Evolutionary conservation across 2,113 vertebrate genomes (phyloP).

Genomic region (Podilymbus podiceps): DNA sequence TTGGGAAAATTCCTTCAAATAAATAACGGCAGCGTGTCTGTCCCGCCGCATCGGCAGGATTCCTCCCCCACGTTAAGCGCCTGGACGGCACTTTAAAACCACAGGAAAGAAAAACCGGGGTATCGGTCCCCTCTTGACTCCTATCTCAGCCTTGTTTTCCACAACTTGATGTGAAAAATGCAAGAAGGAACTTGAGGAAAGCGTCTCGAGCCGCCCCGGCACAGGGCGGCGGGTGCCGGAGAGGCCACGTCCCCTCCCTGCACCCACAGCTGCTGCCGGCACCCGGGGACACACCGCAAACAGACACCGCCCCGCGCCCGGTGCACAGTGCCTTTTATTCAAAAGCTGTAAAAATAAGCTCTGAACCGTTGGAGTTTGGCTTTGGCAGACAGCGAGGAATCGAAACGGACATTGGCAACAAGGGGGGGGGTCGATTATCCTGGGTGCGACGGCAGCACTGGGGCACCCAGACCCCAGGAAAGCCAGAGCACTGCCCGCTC

Average conservation of each 20-base stretch:
- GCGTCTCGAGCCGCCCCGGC: fast-evolving
- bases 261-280: not conserved
- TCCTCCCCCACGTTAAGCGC: too few relatives aligned
- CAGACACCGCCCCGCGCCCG: not conserved
- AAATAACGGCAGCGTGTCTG: too few relatives aligned
- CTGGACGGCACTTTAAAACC: too few relatives aligned
- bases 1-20: too few relatives aligned
- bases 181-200: fast-evolving
- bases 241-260: fast-evolving
- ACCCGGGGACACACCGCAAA: fast-evolving
- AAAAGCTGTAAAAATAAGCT: constrained; percentile 17
- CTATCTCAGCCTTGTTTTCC: not conserved
- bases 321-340: not conserved
- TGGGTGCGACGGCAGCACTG: fast-evolving
- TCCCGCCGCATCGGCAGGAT: too few relatives aligned
- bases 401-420: constrained; percentile 42
- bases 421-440: not conserved
- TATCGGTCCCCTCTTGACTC: too few relatives aligned
- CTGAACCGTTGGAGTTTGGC: constrained; percentile 49
- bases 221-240: not conserved
- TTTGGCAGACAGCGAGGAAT: not conserved
- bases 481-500: not conserved
- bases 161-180: fast-evolving
- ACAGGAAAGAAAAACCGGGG: too few relatives aligned
- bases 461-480: not conserved